Base-by-base conservation (phyloP, 1,140 invertebrate species). In the Sitobion miscanthi region DNA sequence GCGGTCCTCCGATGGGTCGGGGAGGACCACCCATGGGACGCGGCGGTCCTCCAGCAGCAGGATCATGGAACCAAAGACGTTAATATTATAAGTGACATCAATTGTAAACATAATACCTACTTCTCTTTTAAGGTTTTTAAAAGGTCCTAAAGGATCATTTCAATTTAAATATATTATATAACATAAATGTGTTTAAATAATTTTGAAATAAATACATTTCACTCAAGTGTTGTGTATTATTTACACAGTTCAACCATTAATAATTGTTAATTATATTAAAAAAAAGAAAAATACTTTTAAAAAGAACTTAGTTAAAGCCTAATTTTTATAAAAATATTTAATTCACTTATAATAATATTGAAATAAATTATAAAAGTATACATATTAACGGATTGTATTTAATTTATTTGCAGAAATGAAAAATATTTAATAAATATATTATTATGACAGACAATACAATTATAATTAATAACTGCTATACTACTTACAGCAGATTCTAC, bases 31-130 rank as follows among this genome's bases (percentile, higher is more conserved):
- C 91, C 8, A 90, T 91, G 52, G 93, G 93, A 82, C 86, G 94
- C 77, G 94, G 94, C 38, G 94, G 94, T 23, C 94, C 94, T 35
- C 42, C 94, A 52, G 54, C 54, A 2, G 86, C 49, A 52, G 93
- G 93, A 85, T 83, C 88, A 62, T 94, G 90, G 90, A 86, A 62
- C 38, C 77, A 94, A 91, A 77, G 93, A 30, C 86, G 93, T 83
- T 93, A 30, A 83, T 42, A 1, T 93, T 82, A 25, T 45, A 77
- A 38, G 38, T 89, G 1, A 82, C 9, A 49, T 6, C 11, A 62
- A 21, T 38, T 93, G 49, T 69, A 62, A 52, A 82, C 42, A 88
- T 38, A 87, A 85, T 7, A 30, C 69, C 38, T 82, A 52, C 52
- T 90, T 57, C 25, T n/a, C 23, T 62, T 45, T 62, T 45, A 90